Evolutionary conservation across 64 coral and sea anemone species (phyloP), one percentile per base, ranked within the genome.

Genomic region (Hydrozoanthus tunicans): DNA sequence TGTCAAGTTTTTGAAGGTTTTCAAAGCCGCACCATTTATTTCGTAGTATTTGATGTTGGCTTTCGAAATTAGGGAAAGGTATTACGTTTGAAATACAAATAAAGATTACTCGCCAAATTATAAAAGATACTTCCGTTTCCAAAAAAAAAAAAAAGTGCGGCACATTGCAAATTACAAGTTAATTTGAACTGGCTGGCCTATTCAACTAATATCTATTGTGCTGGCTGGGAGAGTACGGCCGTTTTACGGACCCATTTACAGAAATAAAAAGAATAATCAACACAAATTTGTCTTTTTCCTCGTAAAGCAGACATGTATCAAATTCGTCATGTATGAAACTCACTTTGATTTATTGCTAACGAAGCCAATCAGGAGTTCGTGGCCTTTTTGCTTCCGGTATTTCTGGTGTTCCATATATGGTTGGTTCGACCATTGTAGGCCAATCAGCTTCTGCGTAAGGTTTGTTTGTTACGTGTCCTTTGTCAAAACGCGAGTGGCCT

Each of bases 41-140:
- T 73, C 24, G 23, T 71, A 24, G 5, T 13, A 5, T 27, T 81
- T 43, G 27, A 81, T 81, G 61, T 63, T 25, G 13, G 58, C 58
- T 81, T 81, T 81, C 27, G 10, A 81, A 43, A 6, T 76, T 12
- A 13, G 58, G 8, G 14, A 4, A 5, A 11, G 1, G 3, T 3
- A 62, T 81, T 81, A 58, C 24, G 25, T n/a, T 62, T 26, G 56
- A 81, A 61, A 81, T n/a, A 81, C 79, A 1, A 81, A 12, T 4
- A 80, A 61, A 9, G 3, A n/a, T 6, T 60, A 69, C 5, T 69
- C 13, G 64, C 32, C 32, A 43, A 69, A 24, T 62, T 81, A 25
- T 62, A 7, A 9, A 81, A 81, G 32, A 32, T 6, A 11, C 11
- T 27, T 81, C 79, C 79, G 24, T 59, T 51, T 12, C 57, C 57